Percentiles rank a stretch among this genome's conserved stretches.
Evolutionary conservation across 2,113 vertebrate genomes (phyloP).

Genomic region (Phasianus colchicus): DNA sequence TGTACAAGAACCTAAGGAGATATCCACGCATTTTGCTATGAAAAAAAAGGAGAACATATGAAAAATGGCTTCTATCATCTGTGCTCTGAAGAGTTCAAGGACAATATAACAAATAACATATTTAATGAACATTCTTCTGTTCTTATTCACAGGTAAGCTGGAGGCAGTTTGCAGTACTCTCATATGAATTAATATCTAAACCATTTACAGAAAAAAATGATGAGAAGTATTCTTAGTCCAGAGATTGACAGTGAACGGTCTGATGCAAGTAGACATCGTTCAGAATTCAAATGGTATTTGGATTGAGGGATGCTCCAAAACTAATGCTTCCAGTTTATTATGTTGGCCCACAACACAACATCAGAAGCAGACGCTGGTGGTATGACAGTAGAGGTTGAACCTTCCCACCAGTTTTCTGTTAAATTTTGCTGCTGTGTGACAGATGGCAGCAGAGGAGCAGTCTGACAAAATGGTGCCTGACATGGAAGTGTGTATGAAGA

Average conservation of each 20-base stretch:
- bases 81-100: neutral
- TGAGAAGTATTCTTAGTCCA: neutral
- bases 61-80: neutral
- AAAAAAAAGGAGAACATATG: neutral
- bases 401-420: no score
- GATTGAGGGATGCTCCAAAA: no score
- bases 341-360: no score
- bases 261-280: neutral
- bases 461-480: no score
- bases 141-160: neutral
- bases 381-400: no score
- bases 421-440: no score
- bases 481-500: no score
- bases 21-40: conserved; percentile 84
- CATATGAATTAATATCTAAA: neutral
- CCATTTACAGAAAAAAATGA: neutral
- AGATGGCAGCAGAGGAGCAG: no score
- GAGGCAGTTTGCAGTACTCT: neutral
- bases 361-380: no score
- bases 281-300: neutral
- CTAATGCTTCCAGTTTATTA: no score
- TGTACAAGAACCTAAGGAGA: conserved; percentile 87
- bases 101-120: fast-evolving
- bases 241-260: neutral
- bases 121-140: neutral